phyloP scores from a whole-genome alignment of 2,797 vertebrate genomes.

The Oceanodroma leucorhoa region DNA sequence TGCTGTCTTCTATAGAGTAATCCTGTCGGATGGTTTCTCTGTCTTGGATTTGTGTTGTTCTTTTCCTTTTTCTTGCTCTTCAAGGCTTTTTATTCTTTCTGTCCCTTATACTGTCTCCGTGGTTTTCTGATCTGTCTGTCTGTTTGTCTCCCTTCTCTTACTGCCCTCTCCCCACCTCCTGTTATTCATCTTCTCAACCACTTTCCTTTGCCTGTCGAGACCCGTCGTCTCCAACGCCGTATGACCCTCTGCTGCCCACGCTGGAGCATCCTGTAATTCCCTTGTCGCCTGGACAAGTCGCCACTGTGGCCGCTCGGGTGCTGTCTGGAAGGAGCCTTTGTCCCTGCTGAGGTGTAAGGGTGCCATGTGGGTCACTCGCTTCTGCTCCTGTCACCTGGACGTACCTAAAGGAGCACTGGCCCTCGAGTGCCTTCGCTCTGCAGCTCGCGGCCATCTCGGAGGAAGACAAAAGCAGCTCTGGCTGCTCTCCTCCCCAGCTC shows the following conservation, averaged over 20 bases:
- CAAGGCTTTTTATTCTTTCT: not conserved
- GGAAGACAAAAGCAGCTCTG: not conserved
- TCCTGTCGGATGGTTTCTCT: not conserved
- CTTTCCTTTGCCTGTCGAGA: not conserved
- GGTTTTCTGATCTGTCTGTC: not conserved
- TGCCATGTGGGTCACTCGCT: not conserved
- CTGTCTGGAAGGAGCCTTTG: not conserved
- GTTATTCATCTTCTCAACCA: not conserved
- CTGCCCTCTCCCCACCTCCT: not conserved
- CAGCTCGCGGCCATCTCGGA: accelerated
- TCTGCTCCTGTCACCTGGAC: not conserved
- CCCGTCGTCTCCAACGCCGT: not conserved
- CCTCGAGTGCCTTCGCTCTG: not conserved
- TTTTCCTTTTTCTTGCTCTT: not conserved
- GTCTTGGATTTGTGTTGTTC: not conserved
- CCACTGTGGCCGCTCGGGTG: accelerated
- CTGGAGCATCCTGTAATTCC: not conserved
- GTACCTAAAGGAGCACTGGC: not conserved
- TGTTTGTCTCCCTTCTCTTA: not conserved
- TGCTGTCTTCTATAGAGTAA: no score
- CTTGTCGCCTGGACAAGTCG: not conserved
- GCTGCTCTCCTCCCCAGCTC: not conserved
- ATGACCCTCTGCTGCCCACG: not conserved
- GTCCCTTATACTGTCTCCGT: not conserved
- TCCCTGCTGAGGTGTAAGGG: not conserved